Conservation (phyloP, 1,140 invertebrate genomes). For the Bemisia tabaci region DNA sequence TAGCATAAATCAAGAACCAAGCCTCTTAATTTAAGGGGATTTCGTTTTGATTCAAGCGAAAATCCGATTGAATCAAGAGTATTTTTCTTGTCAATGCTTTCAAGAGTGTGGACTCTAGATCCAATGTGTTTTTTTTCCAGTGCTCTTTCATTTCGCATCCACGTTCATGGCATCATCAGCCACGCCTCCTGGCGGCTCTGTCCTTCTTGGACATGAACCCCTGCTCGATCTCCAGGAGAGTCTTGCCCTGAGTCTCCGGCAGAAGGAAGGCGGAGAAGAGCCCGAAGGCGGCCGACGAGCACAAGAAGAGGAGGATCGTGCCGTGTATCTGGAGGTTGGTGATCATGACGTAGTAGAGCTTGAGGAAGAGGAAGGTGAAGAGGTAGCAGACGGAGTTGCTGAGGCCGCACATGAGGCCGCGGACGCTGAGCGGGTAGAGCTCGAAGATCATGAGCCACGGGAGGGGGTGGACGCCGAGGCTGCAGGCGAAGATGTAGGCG, state of each 20-base stretch:
- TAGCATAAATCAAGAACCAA: too few relatives aligned
- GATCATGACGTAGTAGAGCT: constrained; percentile 34
- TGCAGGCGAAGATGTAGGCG: constrained; percentile 30
- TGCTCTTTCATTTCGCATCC: too few relatives aligned
- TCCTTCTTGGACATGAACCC: constrained; percentile 3
- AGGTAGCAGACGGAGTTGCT: constrained; percentile 38
- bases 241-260: constrained; percentile 69
- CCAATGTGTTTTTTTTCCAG: too few relatives aligned
- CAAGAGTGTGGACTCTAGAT: too few relatives aligned
- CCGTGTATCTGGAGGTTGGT: background rate
- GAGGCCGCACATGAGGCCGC: constrained; percentile 35
- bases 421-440: constrained; percentile 34
- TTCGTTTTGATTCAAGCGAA: too few relatives aligned
- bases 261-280: constrained; percentile 46
- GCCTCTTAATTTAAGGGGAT: too few relatives aligned
- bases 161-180: too few relatives aligned
- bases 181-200: too few relatives aligned
- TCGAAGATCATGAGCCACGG: constrained; percentile 29
- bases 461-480: constrained; percentile 30
- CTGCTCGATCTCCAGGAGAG: constrained; percentile 52
- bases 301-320: background rate
- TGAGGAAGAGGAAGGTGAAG: constrained; percentile 36
- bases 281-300: constrained; percentile 26
- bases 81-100: too few relatives aligned
- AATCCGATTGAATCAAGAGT: too few relatives aligned